Base-by-base conservation (phyloP, 2,113 vertebrate genomes). In the Zosterops hypoxanthus region DNA sequence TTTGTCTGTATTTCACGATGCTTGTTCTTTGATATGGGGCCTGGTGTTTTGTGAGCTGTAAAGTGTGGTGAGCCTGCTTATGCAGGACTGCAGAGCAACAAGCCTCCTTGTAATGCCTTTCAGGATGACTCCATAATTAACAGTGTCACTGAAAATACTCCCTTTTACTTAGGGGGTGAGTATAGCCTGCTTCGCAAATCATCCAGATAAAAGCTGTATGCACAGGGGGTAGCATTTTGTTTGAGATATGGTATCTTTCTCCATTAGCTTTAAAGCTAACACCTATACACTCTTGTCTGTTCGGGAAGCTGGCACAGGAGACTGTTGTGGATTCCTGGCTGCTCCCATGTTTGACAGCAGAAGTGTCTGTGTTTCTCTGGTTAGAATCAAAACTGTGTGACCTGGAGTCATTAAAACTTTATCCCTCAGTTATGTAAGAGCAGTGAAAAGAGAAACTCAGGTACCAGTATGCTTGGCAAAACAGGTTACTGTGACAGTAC, bases 31-130 rank as follows among this genome's bases (percentile, higher is more conserved):
- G 77, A 52, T 84, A 83, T 60, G 69, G 60, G 60, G 60, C 55
- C 65, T 68, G 56, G 76, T 95, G 93, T 81, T 96, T 93, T 86
- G 90, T 94, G 93, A 96, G 82, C 91, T 95, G 91, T 77, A 50
- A 95, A 93, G 75, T 70, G 33, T 66, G 82, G 79, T 2, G 7
- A 90, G 82, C 71, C 90, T 75, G 59, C 94, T 76, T 92, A 53
- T 2, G 46, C 82, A 68, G 85, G 82, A 55, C 66, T 63, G 34
- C 84, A 80, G 85, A 88, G 90, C 76, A 88, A 61, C 92, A 93
- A 90, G 36, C 44, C 90, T 81, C 76, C 82, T 90, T 90, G 82
- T 78, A 86, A 83, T 86, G 82, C 53, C 85, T 97, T 96, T 92
- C 82, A 91, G 76, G 52, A 81, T 82, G 82, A 76, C 60, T 95